phyloP scores from a whole-genome alignment of 2,888 invertebrate species.

The Caenorhabditis doughertyi region DNA sequence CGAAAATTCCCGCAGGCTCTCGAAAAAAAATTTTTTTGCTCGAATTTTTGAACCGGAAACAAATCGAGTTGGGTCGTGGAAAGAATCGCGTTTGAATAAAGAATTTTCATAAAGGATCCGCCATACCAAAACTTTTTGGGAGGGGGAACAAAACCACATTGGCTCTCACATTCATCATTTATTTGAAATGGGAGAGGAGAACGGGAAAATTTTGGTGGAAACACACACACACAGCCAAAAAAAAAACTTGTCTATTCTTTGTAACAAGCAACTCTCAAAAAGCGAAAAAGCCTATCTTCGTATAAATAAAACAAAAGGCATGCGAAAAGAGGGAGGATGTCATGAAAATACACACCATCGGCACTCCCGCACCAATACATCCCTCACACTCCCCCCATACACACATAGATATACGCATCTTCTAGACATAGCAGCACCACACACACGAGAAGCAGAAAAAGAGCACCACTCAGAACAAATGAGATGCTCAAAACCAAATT shows the following conservation, averaged over 20 bases:
- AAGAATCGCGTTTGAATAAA: too few species aligned
- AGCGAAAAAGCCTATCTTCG: conserved; percentile 26
- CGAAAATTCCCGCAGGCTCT: conserved; percentile 19
- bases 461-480: conserved; percentile 33
- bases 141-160: neutral
- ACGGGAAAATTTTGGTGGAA: too few species aligned
- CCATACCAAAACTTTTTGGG: neutral
- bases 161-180: neutral
- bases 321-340: conserved; percentile 35
- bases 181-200: too few species aligned
- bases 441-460: conserved; percentile 19
- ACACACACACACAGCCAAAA: too few species aligned
- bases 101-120: too few species aligned
- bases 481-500: conserved; percentile 32
- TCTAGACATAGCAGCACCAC: conserved; percentile 18
- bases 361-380: conserved; percentile 20
- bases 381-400: conserved; percentile 10
- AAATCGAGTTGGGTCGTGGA: neutral
- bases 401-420: conserved; percentile 34
- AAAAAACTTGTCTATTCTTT: neutral
- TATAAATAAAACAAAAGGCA: conserved; percentile 52
- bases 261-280: conserved; percentile 34
- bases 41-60: conserved; percentile 32
- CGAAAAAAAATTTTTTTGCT: conserved; percentile 12
- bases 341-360: conserved; percentile 42